Evolutionary conservation across 2,797 vertebrate species (phyloP), one percentile per base, ranked within the genome.

Genomic region (Enteromius radiatus): DNA sequence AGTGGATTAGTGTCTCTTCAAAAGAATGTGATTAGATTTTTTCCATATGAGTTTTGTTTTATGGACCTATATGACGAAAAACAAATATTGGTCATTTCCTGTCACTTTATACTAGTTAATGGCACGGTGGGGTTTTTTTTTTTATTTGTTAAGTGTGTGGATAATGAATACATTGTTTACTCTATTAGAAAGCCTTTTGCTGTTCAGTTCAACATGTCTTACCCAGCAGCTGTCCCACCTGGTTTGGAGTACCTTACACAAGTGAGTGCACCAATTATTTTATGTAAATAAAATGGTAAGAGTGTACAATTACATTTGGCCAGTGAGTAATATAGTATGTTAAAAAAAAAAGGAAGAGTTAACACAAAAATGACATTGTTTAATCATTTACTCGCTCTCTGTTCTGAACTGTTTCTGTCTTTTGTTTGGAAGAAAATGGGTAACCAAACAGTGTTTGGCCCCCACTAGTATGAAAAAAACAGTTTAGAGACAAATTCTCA

Each of bases 191-290:
- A 31, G n/a, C 43, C 4, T 9, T 23, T 33, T 14, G 4, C 43
- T 12, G 4, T 23, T 70, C 52, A 31, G 28, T 10, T 67, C 11
- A 67, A 26, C 59, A 81, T 81, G 80, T 21, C 11, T 23, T 28
- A 2, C 28, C 54, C 77, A 49, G 67, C 19, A 1, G 84, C 41
- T 4, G 85, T 81, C 0, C 84, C 86, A 8, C 80, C 76, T 64
- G 87, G 86, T n/a, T 68, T 88, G 59, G 80, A 88, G 15, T 87
- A 88, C 31, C 80, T 88, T 15, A 65, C 85, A 69, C 85, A 83
- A 83, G 87, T 88, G 15, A 69, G 68, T 2, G 11, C 28, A 9
- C n/a, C 15, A 75, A 47, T n/a, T 59, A 59, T 36, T 43, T 76
- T 1, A 67, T 38, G 31, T 67, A 74, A 54, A 78, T 36, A n/a